Conservation (phyloP, 2,888 invertebrate species). For the Dermolepida albohirtum region DNA sequence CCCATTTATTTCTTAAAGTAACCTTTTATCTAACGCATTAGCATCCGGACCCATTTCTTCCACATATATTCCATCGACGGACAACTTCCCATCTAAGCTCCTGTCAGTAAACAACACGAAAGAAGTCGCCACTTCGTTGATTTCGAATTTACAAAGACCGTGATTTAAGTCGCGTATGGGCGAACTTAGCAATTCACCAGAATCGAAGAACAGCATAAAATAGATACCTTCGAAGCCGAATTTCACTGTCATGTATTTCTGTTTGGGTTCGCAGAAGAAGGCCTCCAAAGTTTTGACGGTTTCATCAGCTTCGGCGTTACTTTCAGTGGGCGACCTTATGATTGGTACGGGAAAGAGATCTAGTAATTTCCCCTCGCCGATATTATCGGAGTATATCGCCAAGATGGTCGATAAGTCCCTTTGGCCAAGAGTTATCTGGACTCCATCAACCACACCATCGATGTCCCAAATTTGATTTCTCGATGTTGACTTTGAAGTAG, state of each 20-base stretch:
- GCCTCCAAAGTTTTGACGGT: slow-evolving; percentile 77
- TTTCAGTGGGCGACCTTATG: slow-evolving; percentile 52
- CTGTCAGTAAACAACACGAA: slow-evolving; percentile 76
- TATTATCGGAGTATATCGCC: slow-evolving; percentile 79
- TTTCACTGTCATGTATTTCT: slow-evolving; percentile 71
- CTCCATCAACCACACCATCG: slow-evolving; percentile 74
- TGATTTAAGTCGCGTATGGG: slow-evolving; percentile 79
- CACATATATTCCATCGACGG: slow-evolving; percentile 75
- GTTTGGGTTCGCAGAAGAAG: slow-evolving; percentile 77
- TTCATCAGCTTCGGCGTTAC: slow-evolving; percentile 52
- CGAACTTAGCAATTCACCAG: slow-evolving; percentile 80
- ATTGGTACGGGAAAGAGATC: slow-evolving; percentile 61
- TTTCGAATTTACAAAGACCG: slow-evolving; percentile 76
- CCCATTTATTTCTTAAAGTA: slow-evolving; percentile 43
- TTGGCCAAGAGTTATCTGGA: slow-evolving; percentile 79
- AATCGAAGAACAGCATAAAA: slow-evolving; percentile 77
- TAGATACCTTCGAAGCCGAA: slow-evolving; percentile 78
- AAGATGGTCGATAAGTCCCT: slow-evolving; percentile 79
- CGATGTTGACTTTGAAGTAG: slow-evolving; percentile 62
- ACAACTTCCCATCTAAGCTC: slow-evolving; percentile 76
- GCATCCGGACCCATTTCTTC: slow-evolving; percentile 81
- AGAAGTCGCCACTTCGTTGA: slow-evolving; percentile 75
- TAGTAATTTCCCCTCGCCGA: slow-evolving; percentile 72
- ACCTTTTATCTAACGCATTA: slow-evolving; percentile 72
- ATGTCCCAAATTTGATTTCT: slow-evolving; percentile 67